Conservation (phyloP, 2,888 invertebrate genomes). For the Drosophila histrio region DNA sequence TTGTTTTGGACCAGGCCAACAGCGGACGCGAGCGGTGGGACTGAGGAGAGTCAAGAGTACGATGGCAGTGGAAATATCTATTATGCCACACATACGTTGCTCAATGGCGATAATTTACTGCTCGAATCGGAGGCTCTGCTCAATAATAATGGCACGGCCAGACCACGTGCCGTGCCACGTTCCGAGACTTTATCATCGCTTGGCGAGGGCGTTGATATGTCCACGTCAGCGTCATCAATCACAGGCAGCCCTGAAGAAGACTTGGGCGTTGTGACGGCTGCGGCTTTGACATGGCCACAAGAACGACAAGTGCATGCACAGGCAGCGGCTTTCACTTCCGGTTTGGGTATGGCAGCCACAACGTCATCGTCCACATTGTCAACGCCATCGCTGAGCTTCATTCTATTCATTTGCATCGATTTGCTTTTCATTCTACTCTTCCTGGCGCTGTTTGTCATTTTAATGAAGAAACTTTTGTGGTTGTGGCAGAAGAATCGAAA, state of each 20-base stretch:
- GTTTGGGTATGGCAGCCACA: conserved; percentile 29
- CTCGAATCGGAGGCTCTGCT: conserved; percentile 70
- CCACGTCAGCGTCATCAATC: conserved; percentile 64
- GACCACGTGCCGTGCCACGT: background rate
- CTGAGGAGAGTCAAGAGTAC: conserved; percentile 30
- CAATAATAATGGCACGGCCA: conserved; percentile 46
- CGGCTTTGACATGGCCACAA: conserved; percentile 61
- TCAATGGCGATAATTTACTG: conserved; percentile 79
- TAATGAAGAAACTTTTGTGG: conserved; percentile 87
- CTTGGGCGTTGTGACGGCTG: conserved; percentile 50
- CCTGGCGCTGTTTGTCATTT: conserved; percentile 88
- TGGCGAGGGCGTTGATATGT: conserved; percentile 23
- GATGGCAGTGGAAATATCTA: conserved; percentile 44
- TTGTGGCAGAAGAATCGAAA: conserved; percentile 85
- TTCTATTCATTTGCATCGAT: conserved; percentile 86
- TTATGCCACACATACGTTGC: conserved; percentile 66
- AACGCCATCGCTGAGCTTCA: conserved; percentile 76
- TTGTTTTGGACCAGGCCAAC: conserved; percentile 66
- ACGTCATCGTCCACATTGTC: conserved; percentile 34
- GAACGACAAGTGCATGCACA: conserved; percentile 38
- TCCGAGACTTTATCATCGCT: conserved; percentile 18
- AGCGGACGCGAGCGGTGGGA: conserved; percentile 50
- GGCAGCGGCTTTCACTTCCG: conserved; percentile 64
- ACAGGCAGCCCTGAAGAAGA: conserved; percentile 40
- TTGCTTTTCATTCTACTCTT: conserved; percentile 89